Conservation (phyloP, 2,888 invertebrate genomes). For the Heliconius charithonia region DNA sequence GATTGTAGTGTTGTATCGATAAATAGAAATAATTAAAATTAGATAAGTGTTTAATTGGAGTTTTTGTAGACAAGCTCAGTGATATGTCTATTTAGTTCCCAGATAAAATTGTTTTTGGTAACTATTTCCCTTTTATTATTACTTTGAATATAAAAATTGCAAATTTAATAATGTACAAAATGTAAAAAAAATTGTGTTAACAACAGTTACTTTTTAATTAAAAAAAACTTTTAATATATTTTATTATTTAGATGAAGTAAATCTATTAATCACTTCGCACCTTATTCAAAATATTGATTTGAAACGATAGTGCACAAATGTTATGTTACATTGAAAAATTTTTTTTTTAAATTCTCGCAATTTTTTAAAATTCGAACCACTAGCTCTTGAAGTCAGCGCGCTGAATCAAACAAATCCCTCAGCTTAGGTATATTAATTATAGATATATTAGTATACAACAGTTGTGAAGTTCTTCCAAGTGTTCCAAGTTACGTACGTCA, state of each 20-base stretch:
- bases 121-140: background rate
- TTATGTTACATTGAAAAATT: too few species aligned
- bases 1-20: background rate
- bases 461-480: constrained; percentile 1
- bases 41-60: background rate
- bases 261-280: too few species aligned
- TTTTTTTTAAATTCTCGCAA: too few species aligned
- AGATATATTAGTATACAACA: background rate
- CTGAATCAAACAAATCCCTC: background rate
- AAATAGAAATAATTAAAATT: background rate
- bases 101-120: background rate
- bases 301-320: too few species aligned
- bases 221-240: too few species aligned
- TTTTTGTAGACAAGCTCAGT: background rate
- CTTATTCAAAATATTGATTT: too few species aligned
- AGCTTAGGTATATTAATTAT: background rate
- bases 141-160: background rate
- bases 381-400: too few species aligned
- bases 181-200: too few species aligned
- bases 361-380: too few species aligned
- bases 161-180: too few species aligned
- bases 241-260: too few species aligned
- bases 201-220: too few species aligned
- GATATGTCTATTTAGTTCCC: background rate
- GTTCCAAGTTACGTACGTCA: constrained; percentile 14